These are phyloP conservation scores for Grallaria varia DNA, from an alignment of 2,113 vertebrate species.

Conservation along the genomic window DNA sequence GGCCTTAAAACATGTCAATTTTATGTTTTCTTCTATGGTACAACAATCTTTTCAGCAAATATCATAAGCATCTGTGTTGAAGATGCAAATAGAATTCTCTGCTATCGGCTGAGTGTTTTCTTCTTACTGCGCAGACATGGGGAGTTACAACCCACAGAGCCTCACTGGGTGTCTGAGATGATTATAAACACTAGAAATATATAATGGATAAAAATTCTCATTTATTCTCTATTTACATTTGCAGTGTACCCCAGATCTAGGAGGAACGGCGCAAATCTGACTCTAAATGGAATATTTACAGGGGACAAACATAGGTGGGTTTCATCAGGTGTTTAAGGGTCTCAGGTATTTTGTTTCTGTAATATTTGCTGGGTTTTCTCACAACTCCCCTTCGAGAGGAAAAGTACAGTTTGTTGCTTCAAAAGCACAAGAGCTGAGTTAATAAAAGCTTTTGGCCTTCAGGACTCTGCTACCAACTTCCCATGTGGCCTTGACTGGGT, in stretches of 20 bases:
- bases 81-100: neutral
- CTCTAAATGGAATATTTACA: neutral
- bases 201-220: neutral
- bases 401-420: neutral
- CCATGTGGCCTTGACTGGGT: neutral
- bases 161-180: neutral
- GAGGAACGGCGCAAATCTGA: neutral
- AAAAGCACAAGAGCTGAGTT: neutral
- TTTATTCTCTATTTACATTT: neutral
- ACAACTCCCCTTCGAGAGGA: rapidly evolving
- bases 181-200: neutral
- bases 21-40: neutral
- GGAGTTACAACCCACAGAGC: neutral
- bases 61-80: neutral
- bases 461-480: neutral
- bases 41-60: neutral
- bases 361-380: neutral
- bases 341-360: neutral
- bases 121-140: neutral
- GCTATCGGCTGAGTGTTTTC: neutral
- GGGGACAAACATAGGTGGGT: neutral
- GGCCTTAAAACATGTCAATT: neutral
- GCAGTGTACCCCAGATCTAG: neutral
- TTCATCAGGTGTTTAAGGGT: neutral
- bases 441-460: neutral